Conservation (phyloP, 2,888 invertebrate species). For the Lepas anatifera region DNA sequence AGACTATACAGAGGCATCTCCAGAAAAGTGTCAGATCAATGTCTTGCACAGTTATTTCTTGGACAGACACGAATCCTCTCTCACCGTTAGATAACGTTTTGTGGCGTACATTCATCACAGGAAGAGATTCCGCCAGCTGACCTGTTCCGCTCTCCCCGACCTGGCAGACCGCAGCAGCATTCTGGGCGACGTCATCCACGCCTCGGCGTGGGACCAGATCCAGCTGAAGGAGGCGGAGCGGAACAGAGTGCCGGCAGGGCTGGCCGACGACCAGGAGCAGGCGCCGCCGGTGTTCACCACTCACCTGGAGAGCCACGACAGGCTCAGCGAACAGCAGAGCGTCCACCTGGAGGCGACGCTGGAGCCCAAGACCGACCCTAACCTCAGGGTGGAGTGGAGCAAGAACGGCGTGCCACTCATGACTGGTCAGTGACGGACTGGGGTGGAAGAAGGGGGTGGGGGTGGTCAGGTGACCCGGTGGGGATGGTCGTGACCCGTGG, state of each 20-base stretch:
- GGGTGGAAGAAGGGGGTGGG: too few species aligned
- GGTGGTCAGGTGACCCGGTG: too few species aligned
- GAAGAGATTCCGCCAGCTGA: too few species aligned
- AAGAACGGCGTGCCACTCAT: conserved; percentile 77
- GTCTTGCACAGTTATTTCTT: too few species aligned
- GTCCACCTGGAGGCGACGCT: conserved; percentile 80
- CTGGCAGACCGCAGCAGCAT: conserved; percentile 42
- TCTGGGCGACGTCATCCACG: conserved; percentile 70
- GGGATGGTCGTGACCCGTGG: too few species aligned
- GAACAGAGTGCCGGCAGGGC: conserved; percentile 74
- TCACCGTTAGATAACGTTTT: too few species aligned
- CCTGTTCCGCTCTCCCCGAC: background rate
- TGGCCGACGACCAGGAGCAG: conserved; percentile 40
- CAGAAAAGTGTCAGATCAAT: too few species aligned
- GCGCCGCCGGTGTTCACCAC: conserved; percentile 75
- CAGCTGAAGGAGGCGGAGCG: conserved; percentile 81
- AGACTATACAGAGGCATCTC: too few species aligned
- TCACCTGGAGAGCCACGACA: conserved; percentile 65
- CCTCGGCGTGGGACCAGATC: conserved; percentile 85
- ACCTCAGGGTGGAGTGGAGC: conserved; percentile 77
- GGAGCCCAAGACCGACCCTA: conserved; percentile 78
- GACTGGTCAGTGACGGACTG: conserved; percentile 47
- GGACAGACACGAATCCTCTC: too few species aligned
- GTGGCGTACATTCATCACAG: too few species aligned
- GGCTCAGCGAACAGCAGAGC: conserved; percentile 70